phyloP scores from a whole-genome alignment of 2,888 invertebrate species.

The Torymus tubicola region DNA sequence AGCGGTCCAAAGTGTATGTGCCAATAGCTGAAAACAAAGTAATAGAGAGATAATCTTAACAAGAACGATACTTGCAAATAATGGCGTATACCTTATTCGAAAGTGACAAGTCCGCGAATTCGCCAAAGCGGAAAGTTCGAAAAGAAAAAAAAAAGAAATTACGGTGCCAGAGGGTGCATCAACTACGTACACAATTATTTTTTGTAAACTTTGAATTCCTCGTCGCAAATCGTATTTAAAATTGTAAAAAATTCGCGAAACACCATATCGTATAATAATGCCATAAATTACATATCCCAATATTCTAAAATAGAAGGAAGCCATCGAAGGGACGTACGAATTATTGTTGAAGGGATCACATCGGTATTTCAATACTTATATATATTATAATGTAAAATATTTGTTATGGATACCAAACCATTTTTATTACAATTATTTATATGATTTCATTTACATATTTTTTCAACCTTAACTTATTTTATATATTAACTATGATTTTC shows the following conservation, averaged over 20 bases:
- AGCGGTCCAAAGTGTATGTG: slow-evolving; percentile 74
- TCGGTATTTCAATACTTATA: not conserved
- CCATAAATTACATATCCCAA: slow-evolving; percentile 27
- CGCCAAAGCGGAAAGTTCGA: not conserved
- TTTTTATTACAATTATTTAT: no score
- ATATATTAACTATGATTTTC: no score
- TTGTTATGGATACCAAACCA: no score
- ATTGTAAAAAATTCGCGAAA: slow-evolving; percentile 44
- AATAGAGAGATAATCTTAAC: slow-evolving; percentile 44
- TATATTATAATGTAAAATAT: no score
- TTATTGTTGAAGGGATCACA: not conserved
- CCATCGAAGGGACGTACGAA: slow-evolving; percentile 10
- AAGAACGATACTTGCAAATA: slow-evolving; percentile 1
- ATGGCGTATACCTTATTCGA: slow-evolving; percentile 32
- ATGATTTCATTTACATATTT: no score
- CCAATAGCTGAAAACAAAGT: slow-evolving; percentile 69
- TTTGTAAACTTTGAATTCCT: slow-evolving; percentile 63
- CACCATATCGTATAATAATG: slow-evolving; percentile 31
- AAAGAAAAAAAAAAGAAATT: slow-evolving; percentile 15
- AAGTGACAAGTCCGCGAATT: slow-evolving; percentile 30
- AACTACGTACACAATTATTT: slow-evolving; percentile 65
- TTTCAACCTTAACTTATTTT: no score
- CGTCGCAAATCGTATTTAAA: slow-evolving; percentile 40
- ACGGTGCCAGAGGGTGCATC: slow-evolving; percentile 38
- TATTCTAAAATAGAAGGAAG: slow-evolving; percentile 31